Conservation (phyloP, 2,888 invertebrate species). For the Syrphus vitripennis region DNA sequence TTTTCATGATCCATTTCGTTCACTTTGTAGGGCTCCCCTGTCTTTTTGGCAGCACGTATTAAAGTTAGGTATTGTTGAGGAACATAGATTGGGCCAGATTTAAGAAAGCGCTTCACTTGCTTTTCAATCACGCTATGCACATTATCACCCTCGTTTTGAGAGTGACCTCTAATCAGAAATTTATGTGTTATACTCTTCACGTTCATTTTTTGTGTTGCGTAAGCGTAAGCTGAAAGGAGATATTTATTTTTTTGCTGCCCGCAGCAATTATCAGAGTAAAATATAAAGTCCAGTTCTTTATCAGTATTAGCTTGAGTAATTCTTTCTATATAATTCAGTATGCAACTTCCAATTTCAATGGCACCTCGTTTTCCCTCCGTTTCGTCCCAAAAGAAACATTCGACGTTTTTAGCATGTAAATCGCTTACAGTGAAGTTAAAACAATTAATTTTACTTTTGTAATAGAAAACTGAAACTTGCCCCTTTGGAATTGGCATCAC, state of each 20-base stretch:
- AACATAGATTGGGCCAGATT: constrained; percentile 6
- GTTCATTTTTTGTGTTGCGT: background rate
- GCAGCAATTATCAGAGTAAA: constrained; percentile 3
- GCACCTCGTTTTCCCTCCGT: constrained; percentile 14
- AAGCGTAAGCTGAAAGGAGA: background rate
- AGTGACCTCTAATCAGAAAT: background rate
- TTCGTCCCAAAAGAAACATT: constrained; percentile 20
- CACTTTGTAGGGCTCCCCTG: constrained; percentile 1
- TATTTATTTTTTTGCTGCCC: constrained; percentile 1
- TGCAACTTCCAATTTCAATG: constrained; percentile 5
- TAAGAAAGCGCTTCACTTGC: too few species aligned
- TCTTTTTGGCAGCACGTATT: background rate
- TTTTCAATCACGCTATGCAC: too few species aligned
- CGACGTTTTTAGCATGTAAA: constrained; percentile 1
- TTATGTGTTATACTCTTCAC: background rate
- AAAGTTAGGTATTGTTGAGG: background rate
- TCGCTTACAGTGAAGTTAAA: background rate
- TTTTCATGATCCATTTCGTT: constrained; percentile 1
- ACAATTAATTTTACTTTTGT: background rate
- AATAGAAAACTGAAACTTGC: background rate
- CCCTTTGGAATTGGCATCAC: too few species aligned
- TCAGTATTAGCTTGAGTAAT: background rate
- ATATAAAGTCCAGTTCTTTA: background rate
- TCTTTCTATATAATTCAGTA: constrained; percentile 11
- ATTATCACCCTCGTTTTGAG: background rate